Base-by-base conservation (phyloP, 35 echinoderm and acorn worm species). In the Heliocidaris tuberculata region DNA sequence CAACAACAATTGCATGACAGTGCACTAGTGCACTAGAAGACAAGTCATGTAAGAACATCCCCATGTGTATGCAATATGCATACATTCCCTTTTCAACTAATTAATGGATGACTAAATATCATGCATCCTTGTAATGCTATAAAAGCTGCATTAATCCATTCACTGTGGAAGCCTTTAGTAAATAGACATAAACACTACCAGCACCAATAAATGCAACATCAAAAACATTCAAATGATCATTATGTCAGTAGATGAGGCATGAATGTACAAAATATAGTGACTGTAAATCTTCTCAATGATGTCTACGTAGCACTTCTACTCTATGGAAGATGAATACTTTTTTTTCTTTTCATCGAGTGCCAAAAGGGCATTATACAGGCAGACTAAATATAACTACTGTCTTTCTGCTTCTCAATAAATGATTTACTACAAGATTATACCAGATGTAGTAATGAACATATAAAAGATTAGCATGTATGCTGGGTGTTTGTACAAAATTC, bases 201-300 rank as follows among this genome's bases (percentile, higher is more conserved):
- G 65, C 65, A 78, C 65, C 65, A 78, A 78, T 78, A 78, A n/a
- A 78, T 78, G 21, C 65, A 78, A 78, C 65, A 78, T 78, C 21
- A n/a, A 27, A 78, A 2, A 78, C 65, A 78, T 78, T 78, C 17
- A 78, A 78, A 78, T 78, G 19, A 78, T 78, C 17, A 78, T 78
- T 8, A 4, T 56, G 15, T n/a, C 27, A n/a, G 27, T 78, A n/a
- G 27, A 27, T 19, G 7, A 78, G 65, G 2, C 65, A 78, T 7
- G 27, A 78, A 78, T 78, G 27, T 78, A 78, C 65, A 56, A 56
- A 56, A 12, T 56, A 56, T 56, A 13, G 52, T 56, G 10, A 52
- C 50, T 52, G 6, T 2, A 52, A 42, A 52, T 7, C 50, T 52
- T 52, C 8, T 52, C 50, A 52, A 10, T 52, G 35, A 42, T 42